These are phyloP conservation scores for Melanotaenia maccullochi DNA, from an alignment of 2,797 vertebrate species.

Conservation along the genomic window DNA sequence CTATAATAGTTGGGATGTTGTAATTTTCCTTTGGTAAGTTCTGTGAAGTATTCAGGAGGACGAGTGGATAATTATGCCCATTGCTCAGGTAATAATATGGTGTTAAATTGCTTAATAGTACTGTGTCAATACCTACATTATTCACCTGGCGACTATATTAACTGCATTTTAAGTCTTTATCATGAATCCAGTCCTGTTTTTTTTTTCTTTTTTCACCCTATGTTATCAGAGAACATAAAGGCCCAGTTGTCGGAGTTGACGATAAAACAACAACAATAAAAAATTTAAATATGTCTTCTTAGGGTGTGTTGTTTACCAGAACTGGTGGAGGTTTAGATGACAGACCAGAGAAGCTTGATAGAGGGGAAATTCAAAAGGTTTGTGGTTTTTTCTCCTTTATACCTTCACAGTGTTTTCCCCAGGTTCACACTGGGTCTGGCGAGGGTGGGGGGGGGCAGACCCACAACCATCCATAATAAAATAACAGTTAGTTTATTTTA, in stretches of 20 bases:
- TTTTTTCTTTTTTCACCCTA: neutral
- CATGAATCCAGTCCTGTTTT: neutral
- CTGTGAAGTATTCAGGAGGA: neutral
- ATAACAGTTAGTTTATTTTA: no score
- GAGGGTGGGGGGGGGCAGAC: no score
- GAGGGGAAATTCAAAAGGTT: conserved; percentile 45
- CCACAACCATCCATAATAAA: no score
- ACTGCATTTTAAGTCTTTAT: conserved; percentile 2
- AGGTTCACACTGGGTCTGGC: no score
- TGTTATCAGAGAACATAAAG: conserved; percentile 15
- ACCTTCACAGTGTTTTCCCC: no score
- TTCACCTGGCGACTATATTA: neutral
- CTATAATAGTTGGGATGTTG: conserved; percentile 9
- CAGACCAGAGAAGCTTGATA: conserved; percentile 24
- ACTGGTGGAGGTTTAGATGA: conserved; percentile 34
- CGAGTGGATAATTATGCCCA: conserved; percentile 34
- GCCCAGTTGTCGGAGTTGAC: neutral
- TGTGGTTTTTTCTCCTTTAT: conserved; percentile 33
- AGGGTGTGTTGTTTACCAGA: conserved; percentile 24
- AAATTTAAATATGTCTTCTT: conserved; percentile 4
- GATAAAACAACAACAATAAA: conserved; percentile 5
- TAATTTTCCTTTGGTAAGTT: neutral
- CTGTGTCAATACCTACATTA: conserved; percentile 7
- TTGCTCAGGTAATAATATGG: conserved; percentile 39
- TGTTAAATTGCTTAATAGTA: conserved; percentile 33